These are phyloP conservation scores for Procambarus clarkii DNA, from an alignment of 1,140 invertebrate genomes.

Conservation along the genomic window DNA sequence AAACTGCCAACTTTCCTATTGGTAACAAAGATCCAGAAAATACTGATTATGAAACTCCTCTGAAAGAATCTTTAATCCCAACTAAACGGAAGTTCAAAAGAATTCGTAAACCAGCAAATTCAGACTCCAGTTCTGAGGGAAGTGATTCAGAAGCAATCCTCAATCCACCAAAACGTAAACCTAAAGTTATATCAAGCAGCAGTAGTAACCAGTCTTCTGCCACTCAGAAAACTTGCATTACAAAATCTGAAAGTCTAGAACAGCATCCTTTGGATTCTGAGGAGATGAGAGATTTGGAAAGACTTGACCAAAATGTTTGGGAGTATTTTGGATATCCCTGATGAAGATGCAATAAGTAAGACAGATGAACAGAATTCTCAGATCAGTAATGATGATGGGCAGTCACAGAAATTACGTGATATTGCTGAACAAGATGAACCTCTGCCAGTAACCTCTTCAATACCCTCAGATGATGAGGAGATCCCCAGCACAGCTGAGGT, in stretches of 20 bases:
- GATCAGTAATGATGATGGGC: slow-evolving; percentile 11
- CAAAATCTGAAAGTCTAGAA: neutral
- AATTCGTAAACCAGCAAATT: slow-evolving; percentile 22
- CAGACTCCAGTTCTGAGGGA: slow-evolving; percentile 35
- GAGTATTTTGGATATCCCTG: slow-evolving; percentile 46
- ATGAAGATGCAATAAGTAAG: neutral
- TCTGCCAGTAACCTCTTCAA: neutral
- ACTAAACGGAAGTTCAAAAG: slow-evolving; percentile 20
- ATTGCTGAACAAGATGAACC: neutral
- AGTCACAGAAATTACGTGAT: neutral
- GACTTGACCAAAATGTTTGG: slow-evolving; percentile 53
- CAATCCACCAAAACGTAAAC: slow-evolving; percentile 19
- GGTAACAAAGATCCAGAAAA: neutral
- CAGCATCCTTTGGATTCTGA: slow-evolving; percentile 49
- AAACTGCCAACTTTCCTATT: neutral
- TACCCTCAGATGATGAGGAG: slow-evolving; percentile 23
- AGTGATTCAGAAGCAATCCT: slow-evolving; percentile 26
- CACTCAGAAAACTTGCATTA: neutral
- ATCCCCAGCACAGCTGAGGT: slow-evolving; percentile 33
- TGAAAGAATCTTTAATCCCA: neutral
- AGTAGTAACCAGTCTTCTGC: neutral
- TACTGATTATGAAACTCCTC: neutral
- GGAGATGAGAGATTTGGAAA: slow-evolving; percentile 53
- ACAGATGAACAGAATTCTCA: slow-evolving; percentile 15
- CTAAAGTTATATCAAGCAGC: slow-evolving; percentile 11